Evolutionary conservation across 1,140 invertebrate genomes (phyloP).

Genomic region (Drosophila guanche): DNA sequence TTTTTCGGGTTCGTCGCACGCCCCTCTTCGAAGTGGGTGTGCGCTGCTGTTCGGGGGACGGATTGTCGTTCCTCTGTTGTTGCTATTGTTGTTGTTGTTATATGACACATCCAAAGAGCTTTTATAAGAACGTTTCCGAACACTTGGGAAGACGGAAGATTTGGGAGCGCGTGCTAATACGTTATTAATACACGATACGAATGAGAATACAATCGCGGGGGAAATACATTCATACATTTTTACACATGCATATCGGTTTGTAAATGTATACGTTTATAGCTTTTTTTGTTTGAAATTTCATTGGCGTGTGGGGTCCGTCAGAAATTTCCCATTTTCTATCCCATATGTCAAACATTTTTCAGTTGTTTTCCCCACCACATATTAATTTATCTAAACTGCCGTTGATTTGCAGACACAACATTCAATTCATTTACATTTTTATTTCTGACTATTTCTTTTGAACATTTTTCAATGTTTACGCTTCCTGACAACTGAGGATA

Average conservation of each 20-base stretch:
- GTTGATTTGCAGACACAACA: slow-evolving; percentile 17
- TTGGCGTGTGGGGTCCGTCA: background rate
- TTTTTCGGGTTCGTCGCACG: slow-evolving; percentile 66
- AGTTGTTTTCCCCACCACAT: background rate
- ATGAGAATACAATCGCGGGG: slow-evolving; percentile 11
- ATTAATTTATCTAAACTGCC: slow-evolving; percentile 12
- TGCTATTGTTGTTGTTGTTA: slow-evolving; percentile 35
- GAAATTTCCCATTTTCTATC: slow-evolving; percentile 29
- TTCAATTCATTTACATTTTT: background rate
- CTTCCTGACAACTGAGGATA: background rate
- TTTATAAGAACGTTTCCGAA: slow-evolving; percentile 46
- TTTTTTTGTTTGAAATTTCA: slow-evolving; percentile 27
- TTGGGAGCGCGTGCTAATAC: slow-evolving; percentile 66
- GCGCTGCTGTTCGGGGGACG: slow-evolving; percentile 8
- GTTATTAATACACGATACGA: slow-evolving; percentile 66
- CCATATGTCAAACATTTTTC: slow-evolving; percentile 37
- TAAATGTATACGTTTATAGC: slow-evolving; percentile 28
- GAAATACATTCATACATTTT: slow-evolving; percentile 18
- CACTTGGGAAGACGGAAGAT: slow-evolving; percentile 17
- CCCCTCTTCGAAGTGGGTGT: slow-evolving; percentile 46
- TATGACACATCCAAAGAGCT: slow-evolving; percentile 71
- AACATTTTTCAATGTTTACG: slow-evolving; percentile 15
- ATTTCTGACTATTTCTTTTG: background rate
- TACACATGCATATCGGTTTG: slow-evolving; percentile 42
- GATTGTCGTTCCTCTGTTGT: background rate